Percentiles rank a stretch among this genome's conserved stretches.
Conservation (phyloP, 2,113 vertebrate species). For the Bubalus kerabau region DNA sequence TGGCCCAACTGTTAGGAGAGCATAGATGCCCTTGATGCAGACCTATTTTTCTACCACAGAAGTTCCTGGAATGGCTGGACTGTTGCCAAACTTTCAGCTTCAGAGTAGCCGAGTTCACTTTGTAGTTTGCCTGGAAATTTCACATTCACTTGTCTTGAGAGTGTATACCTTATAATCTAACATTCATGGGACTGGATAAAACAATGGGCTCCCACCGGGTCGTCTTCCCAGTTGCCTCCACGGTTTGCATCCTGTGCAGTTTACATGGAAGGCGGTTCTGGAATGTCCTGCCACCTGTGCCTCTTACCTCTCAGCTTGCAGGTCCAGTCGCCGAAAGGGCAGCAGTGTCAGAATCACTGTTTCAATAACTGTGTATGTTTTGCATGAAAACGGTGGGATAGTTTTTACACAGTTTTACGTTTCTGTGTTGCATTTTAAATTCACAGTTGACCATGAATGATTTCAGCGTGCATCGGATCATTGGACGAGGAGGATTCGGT, state of each 20-base stretch:
- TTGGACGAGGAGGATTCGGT: conserved; percentile 96
- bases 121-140: not conserved
- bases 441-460: conserved; percentile 98
- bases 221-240: not conserved
- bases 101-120: not conserved
- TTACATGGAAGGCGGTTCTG: not conserved
- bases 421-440: not conserved
- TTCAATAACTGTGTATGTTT: not conserved
- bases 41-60: not conserved
- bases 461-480: conserved; percentile 99
- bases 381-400: rapidly evolving
- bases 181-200: not conserved
- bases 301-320: too few relatives aligned
- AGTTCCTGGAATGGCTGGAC: not conserved
- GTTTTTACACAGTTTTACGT: not conserved
- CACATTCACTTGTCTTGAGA: not conserved
- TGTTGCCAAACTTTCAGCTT: not conserved
- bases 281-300: not conserved
- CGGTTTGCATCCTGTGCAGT: not conserved
- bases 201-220: not conserved
- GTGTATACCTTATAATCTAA: not conserved
- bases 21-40: not conserved
- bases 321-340: rapidly evolving
- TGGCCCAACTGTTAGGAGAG: not conserved
- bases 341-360: not conserved